phyloP scores from a whole-genome alignment of 2,797 vertebrate genomes.

The Alectoris magna region DNA sequence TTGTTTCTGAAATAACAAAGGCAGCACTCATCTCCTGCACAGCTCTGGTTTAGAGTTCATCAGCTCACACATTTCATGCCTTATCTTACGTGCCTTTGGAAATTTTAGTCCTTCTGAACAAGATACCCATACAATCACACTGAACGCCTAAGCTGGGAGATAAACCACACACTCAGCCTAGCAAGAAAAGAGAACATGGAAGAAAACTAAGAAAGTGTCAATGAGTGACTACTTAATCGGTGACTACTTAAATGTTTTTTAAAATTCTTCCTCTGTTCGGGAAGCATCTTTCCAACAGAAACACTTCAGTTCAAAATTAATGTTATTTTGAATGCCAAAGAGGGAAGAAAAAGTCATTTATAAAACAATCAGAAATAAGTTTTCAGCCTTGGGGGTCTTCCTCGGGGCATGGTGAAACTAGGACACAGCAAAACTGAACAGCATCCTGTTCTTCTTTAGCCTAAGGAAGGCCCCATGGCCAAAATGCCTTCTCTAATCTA shows the following conservation, averaged over 20 bases:
- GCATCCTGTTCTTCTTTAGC: conserved; percentile 75
- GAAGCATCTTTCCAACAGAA: conserved; percentile 24
- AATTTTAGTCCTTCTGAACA: background rate
- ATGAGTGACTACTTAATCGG: background rate
- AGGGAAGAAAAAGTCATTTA: conserved; percentile 70
- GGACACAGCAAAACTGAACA: conserved; percentile 66
- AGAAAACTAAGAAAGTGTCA: background rate
- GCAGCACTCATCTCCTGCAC: background rate
- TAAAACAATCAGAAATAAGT: conserved; percentile 71
- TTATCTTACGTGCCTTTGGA: background rate
- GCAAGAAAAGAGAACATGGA: background rate
- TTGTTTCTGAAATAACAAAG: background rate
- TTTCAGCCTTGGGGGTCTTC: conserved; percentile 73
- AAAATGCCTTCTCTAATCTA: conserved; percentile 65
- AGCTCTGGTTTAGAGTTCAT: background rate
- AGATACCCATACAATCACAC: background rate
- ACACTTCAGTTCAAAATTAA: background rate
- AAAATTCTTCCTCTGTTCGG: conserved; percentile 16
- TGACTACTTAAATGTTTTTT: background rate
- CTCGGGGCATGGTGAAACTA: conserved; percentile 72
- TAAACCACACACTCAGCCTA: background rate
- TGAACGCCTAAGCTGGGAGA: background rate
- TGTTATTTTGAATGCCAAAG: conserved; percentile 57
- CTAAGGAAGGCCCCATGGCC: conserved; percentile 71
- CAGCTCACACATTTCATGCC: background rate